A percentile compares a stretch with the other conserved stretches of the same genome.
These are phyloP conservation scores for Miniopterus natalensis DNA, from an alignment of 2,113 vertebrate genomes.

Conservation along the genomic window DNA sequence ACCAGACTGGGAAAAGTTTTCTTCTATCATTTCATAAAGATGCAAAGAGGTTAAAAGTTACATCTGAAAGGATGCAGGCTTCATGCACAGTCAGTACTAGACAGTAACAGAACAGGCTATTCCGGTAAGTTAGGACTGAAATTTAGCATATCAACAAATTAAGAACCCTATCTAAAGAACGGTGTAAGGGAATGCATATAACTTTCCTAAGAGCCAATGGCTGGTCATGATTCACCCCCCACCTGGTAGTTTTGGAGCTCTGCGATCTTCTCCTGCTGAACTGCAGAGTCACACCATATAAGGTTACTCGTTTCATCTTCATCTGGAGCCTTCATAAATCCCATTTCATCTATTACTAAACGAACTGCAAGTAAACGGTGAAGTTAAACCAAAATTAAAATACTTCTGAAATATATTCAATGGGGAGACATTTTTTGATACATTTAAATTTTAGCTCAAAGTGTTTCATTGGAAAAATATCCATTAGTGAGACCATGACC, in stretches of 20 bases:
- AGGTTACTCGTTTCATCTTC: constrained; percentile 98
- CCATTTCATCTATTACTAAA: constrained; percentile 94
- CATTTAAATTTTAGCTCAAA: background rate
- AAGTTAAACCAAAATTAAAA: constrained; percentile 22
- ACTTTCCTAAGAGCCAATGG: background rate
- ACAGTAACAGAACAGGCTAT: constrained; percentile 35
- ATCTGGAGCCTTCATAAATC: constrained; percentile 94
- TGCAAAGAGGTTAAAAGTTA: constrained; percentile 5
- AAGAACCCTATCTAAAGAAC: constrained; percentile 26
- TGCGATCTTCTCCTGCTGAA: constrained; percentile 98
- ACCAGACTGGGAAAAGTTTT: background rate
- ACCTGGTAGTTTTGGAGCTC: constrained; percentile 99
- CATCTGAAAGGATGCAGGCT: background rate
- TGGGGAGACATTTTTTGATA: background rate
- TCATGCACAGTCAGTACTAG: background rate
- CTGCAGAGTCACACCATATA: constrained; percentile 97
- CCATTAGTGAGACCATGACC: constrained; percentile 47
- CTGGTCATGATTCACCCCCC: background rate
- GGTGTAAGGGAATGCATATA: background rate
- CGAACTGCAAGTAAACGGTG: constrained; percentile 90
- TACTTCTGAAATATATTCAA: background rate
- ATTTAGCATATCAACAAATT: background rate
- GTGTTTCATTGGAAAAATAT: constrained; percentile 54
- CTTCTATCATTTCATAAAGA: constrained; percentile 1
- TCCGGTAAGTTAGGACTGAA: background rate